phyloP scores from a whole-genome alignment of 2,888 invertebrate genomes.

The Notodonta ziczac region DNA sequence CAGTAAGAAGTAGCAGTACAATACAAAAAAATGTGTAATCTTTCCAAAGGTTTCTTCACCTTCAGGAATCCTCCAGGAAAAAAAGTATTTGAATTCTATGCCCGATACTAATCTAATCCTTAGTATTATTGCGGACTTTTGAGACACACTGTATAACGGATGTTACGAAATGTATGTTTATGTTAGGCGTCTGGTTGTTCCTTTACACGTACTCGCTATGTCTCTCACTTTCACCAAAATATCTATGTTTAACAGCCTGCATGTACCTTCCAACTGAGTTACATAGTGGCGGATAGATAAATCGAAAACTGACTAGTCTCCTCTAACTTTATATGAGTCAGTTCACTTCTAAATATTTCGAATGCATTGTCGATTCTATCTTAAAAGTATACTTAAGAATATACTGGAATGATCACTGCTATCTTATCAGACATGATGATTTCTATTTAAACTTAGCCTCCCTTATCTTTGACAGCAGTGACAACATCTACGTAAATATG shows the following conservation, averaged over 20 bases:
- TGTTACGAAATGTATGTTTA: slow-evolving; percentile 75
- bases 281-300: slow-evolving; percentile 54
- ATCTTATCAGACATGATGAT: slow-evolving; percentile 45
- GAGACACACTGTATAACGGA: slow-evolving; percentile 32
- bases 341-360: not conserved
- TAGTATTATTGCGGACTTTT: too few relatives aligned
- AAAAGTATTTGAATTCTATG: too few relatives aligned
- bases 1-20: too few relatives aligned
- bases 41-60: too few relatives aligned
- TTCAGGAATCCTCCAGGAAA: too few relatives aligned
- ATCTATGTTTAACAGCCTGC: slow-evolving; percentile 38
- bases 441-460: slow-evolving; percentile 37
- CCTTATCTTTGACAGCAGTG: slow-evolving; percentile 38
- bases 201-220: slow-evolving; percentile 53
- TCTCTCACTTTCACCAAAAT: slow-evolving; percentile 76
- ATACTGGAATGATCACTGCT: slow-evolving; percentile 35
- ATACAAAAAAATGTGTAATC: too few relatives aligned
- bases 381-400: slow-evolving; percentile 23
- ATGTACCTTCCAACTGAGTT: slow-evolving; percentile 59
- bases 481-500: slow-evolving; percentile 30
- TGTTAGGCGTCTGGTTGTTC: slow-evolving; percentile 55
- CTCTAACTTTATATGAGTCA: not conserved
- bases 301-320: slow-evolving; percentile 24
- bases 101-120: too few relatives aligned
- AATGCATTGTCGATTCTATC: not conserved